These are phyloP conservation scores for Stegophylla sp. DNA, from an alignment of 2,888 invertebrate species.

Conservation along the genomic window DNA sequence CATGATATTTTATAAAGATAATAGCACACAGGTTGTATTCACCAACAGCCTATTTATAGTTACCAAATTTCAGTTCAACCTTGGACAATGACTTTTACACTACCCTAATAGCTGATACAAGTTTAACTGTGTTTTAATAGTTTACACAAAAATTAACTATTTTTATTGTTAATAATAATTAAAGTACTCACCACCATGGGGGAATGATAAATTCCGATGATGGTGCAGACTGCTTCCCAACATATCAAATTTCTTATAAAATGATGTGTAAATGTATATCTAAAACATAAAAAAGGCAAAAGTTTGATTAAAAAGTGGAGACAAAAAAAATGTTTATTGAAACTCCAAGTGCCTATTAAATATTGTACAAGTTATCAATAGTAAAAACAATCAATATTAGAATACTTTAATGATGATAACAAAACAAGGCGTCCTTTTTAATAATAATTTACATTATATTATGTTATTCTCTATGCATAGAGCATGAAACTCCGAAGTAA, in stretches of 20 bases:
- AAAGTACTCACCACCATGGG: slow-evolving; percentile 48
- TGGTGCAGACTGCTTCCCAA: slow-evolving; percentile 55
- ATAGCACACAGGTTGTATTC: slow-evolving; percentile 14
- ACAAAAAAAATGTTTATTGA: no score
- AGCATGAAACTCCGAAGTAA: no score
- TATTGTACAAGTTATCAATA: no score
- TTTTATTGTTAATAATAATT: background rate
- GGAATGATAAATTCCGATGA: slow-evolving; percentile 49
- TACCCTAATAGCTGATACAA: slow-evolving; percentile 16
- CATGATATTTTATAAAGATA: background rate
- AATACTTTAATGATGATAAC: no score
- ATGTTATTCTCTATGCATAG: no score
- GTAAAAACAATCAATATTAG: no score
- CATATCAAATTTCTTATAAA: slow-evolving; percentile 31
- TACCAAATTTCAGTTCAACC: slow-evolving; percentile 3
- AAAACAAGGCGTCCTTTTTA: no score
- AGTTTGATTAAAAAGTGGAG: no score
- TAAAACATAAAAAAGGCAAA: background rate
- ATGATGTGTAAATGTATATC: background rate
- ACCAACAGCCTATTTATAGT: slow-evolving; percentile 34
- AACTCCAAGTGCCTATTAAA: no score
- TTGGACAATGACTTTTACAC: slow-evolving; percentile 39
- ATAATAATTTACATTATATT: no score
- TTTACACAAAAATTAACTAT: no score
- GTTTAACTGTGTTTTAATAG: no score